Percentiles rank a stretch among this genome's conserved stretches.
These are phyloP conservation scores for Sebastiscus tertius DNA, from an alignment of 2,797 vertebrate genomes.

Conservation along the genomic window DNA sequence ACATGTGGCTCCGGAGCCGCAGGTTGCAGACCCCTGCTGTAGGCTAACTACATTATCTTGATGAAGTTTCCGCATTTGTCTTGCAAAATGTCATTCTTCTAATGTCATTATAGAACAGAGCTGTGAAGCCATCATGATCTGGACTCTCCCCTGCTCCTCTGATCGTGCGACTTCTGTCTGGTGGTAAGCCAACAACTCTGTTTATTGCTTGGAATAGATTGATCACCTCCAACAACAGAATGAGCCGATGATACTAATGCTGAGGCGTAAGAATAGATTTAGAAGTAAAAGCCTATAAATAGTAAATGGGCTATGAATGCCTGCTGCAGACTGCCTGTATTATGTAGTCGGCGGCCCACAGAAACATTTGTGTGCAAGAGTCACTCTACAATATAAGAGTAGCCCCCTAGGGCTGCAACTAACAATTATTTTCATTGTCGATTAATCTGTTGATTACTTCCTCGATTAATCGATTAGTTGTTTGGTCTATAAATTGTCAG, in stretches of 20 bases:
- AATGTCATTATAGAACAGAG: not conserved
- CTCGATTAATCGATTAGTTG: too few species aligned
- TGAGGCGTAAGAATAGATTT: not conserved
- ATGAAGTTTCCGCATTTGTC: not conserved
- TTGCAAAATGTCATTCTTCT: not conserved
- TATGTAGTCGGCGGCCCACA: not conserved
- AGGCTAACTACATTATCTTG: not conserved
- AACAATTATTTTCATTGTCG: too few species aligned
- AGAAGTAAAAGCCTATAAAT: conserved; percentile 24
- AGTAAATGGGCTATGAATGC: not conserved
- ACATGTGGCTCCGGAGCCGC: too few species aligned
- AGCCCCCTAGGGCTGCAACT: not conserved
- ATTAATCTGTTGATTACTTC: too few species aligned
- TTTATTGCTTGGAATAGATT: conserved; percentile 1
- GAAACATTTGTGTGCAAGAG: not conserved
- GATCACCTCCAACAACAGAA: not conserved
- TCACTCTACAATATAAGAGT: not conserved
- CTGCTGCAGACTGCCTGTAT: not conserved
- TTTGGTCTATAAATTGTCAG: too few species aligned
- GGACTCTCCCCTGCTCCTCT: conserved; percentile 35
- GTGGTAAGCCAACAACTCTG: conserved; percentile 62
- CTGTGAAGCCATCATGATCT: not conserved
- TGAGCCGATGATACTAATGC: not conserved
- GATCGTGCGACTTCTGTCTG: conserved; percentile 35
- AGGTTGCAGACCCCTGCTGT: too few species aligned